Conservation (phyloP, 30 jellyfish, hydroid and myxozoan genomes). For the Hydractinia echinata region DNA sequence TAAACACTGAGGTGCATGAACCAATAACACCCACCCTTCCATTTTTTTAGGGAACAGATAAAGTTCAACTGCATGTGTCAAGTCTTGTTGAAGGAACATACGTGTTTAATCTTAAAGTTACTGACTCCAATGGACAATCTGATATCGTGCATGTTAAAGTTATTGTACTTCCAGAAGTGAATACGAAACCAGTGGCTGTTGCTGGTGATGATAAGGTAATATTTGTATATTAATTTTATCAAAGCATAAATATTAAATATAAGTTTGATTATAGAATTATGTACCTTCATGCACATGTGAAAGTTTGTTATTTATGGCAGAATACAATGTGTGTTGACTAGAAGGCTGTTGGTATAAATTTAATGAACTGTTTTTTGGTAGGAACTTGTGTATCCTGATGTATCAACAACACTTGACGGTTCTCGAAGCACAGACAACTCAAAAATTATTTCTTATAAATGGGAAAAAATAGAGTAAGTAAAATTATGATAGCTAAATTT, state of each 20-base stretch:
- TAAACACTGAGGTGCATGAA: too few relatives aligned
- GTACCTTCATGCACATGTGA: neutral
- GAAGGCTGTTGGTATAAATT: too few relatives aligned
- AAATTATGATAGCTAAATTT: too few relatives aligned
- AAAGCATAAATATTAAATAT: neutral
- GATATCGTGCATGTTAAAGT: conserved; percentile 84
- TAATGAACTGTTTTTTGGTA: neutral
- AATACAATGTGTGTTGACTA: too few relatives aligned
- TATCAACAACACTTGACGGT: conserved; percentile 91
- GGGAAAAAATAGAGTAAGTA: conserved; percentile 73
- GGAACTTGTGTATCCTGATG: conserved; percentile 96
- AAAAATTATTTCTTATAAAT: conserved; percentile 51
- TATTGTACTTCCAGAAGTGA: conserved; percentile 72
- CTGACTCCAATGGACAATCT: conserved; percentile 75
- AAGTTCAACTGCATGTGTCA: conserved; percentile 63
- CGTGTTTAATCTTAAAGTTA: conserved; percentile 69
- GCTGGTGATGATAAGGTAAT: conserved; percentile 94
- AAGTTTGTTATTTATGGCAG: too few relatives aligned
- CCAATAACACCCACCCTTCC: too few relatives aligned
- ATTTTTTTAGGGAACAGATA: conserved; percentile 76
- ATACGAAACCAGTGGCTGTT: conserved; percentile 87
- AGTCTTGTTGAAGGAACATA: conserved; percentile 79
- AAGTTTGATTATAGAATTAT: neutral
- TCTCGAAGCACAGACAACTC: conserved; percentile 79
- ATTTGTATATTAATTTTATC: neutral